These are phyloP conservation scores for Theonella swinhoei DNA, from an alignment of 37 sponge, comb jelly and placozoan genomes.

Conservation along the genomic window DNA sequence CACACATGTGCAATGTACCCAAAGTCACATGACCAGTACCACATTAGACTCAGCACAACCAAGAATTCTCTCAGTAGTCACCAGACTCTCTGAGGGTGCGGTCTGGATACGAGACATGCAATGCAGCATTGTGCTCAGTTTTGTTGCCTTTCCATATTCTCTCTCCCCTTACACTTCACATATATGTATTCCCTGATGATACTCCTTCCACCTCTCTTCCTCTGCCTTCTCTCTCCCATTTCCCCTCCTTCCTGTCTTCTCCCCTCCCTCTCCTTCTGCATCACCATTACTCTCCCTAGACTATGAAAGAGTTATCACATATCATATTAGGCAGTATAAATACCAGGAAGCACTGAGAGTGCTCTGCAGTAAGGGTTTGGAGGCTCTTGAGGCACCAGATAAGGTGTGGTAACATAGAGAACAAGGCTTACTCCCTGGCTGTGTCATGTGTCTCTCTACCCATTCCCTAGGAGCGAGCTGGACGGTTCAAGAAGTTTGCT, in stretches of 20 bases:
- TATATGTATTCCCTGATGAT: too few species aligned
- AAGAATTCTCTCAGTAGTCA: too few species aligned
- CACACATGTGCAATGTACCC: too few species aligned
- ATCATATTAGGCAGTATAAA: constrained; percentile 77
- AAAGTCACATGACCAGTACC: too few species aligned
- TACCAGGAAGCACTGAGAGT: constrained; percentile 78
- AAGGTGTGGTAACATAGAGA: constrained; percentile 9
- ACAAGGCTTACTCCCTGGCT: too few species aligned
- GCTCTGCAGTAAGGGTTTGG: constrained; percentile 53
- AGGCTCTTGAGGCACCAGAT: constrained; percentile 26
- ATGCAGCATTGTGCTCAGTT: neutral
- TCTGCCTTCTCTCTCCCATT: neutral
- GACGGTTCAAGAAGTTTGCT: constrained; percentile 48
- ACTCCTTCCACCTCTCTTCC: neutral
- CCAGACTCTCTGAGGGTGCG: too few species aligned
- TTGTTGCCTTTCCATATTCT: neutral
- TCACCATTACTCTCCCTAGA: constrained; percentile 38
- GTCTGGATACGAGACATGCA: too few species aligned
- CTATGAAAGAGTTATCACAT: constrained; percentile 84
- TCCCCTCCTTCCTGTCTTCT: neutral
- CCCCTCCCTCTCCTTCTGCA: neutral
- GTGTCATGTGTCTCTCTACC: too few species aligned
- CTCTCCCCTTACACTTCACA: too few species aligned
- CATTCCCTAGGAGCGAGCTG: constrained; percentile 13
- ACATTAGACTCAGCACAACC: too few species aligned